Conservation (phyloP, 2,113 vertebrate species). For the Brachionichthys hirsutus region DNA sequence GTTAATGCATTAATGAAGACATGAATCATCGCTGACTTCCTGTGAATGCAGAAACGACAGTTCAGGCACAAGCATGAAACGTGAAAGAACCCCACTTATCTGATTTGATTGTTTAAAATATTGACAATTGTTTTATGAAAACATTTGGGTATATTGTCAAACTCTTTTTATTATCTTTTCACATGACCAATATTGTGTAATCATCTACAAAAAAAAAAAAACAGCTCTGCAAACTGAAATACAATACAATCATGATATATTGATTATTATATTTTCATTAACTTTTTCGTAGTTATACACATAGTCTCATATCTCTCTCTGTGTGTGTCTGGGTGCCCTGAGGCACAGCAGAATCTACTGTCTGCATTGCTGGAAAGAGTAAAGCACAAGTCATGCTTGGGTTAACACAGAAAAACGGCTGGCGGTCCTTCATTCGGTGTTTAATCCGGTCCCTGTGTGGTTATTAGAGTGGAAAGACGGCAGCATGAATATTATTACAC, state of each 20-base stretch:
- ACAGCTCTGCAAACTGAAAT: slow-evolving; percentile 1
- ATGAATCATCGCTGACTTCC: no score
- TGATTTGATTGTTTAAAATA: no score
- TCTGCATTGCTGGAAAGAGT: slow-evolving; percentile 60
- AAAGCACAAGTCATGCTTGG: slow-evolving; percentile 58
- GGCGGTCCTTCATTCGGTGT: slow-evolving; percentile 35
- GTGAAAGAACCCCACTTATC: no score
- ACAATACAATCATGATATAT: background rate
- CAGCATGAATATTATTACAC: slow-evolving; percentile 33
- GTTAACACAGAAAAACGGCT: slow-evolving; percentile 57
- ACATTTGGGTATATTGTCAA: background rate
- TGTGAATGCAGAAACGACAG: no score
- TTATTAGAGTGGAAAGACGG: slow-evolving; percentile 70
- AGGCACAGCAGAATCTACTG: slow-evolving; percentile 48
- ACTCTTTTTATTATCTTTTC: background rate
- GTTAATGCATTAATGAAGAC: no score
- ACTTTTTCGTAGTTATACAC: slow-evolving; percentile 28
- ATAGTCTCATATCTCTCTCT: slow-evolving; percentile 5
- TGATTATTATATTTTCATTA: background rate
- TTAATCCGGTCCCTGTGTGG: slow-evolving; percentile 51
- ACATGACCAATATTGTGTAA: background rate
- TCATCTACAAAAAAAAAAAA: no score
- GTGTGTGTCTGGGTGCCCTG: slow-evolving; percentile 27
- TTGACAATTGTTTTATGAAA: no score
- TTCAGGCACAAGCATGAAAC: no score